Base-by-base conservation (phyloP, 2,888 invertebrate genomes). In the Ophion obscuratus region DNA sequence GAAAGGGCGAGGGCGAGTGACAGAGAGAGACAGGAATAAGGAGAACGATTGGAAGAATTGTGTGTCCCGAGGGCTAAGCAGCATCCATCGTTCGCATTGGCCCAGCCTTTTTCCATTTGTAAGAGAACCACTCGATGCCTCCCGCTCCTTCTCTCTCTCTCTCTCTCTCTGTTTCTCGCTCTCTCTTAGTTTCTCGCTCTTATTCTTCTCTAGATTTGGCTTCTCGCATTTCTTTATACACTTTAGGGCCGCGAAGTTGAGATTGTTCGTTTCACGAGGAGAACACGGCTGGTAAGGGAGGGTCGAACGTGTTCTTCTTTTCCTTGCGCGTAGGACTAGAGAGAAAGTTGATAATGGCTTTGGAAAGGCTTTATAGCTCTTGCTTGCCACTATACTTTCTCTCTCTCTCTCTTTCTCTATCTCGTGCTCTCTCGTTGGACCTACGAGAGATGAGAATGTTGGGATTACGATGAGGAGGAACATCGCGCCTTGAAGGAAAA, bases 331-430 rank as follows among this genome's bases (percentile, higher is more conserved):
- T 47, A 47, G 83, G 70, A 57, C 85, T 76, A 31, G 77, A 85
- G 81, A 83, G 86, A 85, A 83, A 83, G 86, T 91, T 89, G 89
- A 90, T 92, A 93, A 93, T 92, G 92, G 91, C 90, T 83, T 62
- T 64, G 64, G 77, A 83, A 64, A 73, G 73, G 59, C 31, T 31
- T 31, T 31, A 31, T 31, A 31, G 31, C 31, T 31, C 31, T 31
- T 31, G 31, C 31, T 31, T 31, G 31, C 31, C 31, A 31, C 31
- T 31, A 31, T 31, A 31, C 31, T 2, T 2, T 31, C 31, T 24
- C 24, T 24, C 62, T 67, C 68, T 66, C 40, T 36, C 84, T 87
- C 86, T 87, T 79, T 88, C 81, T 87, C 84, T 83, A 75, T 75
- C 6, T 64, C n/a, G 24, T 20, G 11, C 59, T 59, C n/a, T 70